A percentile compares a stretch with the other conserved stretches of the same genome.
phyloP scores from a whole-genome alignment of 2,797 vertebrate genomes.

The Poecile montanus region DNA sequence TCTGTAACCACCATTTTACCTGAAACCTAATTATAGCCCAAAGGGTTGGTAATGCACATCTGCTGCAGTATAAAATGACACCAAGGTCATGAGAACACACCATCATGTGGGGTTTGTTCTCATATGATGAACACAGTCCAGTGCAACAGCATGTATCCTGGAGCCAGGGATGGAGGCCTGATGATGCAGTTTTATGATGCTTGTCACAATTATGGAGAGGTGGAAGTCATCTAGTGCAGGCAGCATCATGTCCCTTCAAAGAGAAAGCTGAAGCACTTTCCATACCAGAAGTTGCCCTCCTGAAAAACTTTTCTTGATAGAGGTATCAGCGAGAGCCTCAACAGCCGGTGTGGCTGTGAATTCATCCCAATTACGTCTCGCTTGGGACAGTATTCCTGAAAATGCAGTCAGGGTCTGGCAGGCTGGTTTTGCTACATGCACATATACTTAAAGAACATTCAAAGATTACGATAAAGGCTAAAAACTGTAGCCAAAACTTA shows the following conservation, averaged over 20 bases:
- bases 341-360: background rate
- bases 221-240: background rate
- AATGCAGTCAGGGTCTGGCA: background rate
- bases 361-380: background rate
- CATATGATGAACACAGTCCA: background rate
- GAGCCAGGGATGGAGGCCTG: background rate
- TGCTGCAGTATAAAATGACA: background rate
- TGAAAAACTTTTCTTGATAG: background rate
- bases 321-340: background rate
- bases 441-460: background rate
- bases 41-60: background rate
- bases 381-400: background rate
- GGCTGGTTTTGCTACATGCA: background rate
- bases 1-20: background rate
- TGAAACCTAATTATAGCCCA: background rate
- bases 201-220: background rate
- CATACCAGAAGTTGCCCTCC: background rate
- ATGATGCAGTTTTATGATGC: accelerated
- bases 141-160: background rate
- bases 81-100: background rate
- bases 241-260: background rate
- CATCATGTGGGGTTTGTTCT: background rate
- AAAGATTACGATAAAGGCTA: background rate
- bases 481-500: background rate
- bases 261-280: background rate